Evolutionary conservation across 2,888 invertebrate genomes (phyloP), one percentile per base, ranked within the genome.

Genomic region (Acleris sparsana): DNA sequence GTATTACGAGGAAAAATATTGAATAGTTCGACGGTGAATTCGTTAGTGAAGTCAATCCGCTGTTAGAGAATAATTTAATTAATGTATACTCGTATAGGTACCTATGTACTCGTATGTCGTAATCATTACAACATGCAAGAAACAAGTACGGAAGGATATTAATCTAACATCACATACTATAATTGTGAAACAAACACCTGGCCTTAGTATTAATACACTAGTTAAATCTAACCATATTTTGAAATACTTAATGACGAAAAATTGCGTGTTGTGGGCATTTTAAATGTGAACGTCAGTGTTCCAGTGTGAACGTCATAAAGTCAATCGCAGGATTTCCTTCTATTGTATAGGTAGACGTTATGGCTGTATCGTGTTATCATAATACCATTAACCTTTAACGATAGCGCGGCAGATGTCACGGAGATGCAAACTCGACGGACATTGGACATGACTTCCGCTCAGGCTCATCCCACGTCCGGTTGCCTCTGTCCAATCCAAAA

Each of bases 351-450:
- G 56, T 57, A 46, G 25, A 57, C 5, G 44, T 33, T 46, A 51
- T 17, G 16, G 48, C 17, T 25, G 51, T 20, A 22, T 58, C 44
- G 5, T 44, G 44, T n/a, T 53, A 53, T 52, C 58, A 58, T 53
- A 46, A 33, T 33, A 33, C 44, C 39, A 53, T 48, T 59, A 59
- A 59, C 53, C 53, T 67, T 57, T 56, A 43, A 57, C 62, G 64
- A 68, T 74, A 73, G 72, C 75, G 78, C 75, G 76, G 75, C 72
- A 77, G 75, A 77, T 79, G 78, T 73, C 77, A 80, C 79, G 71
- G 71, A 80, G 84, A 84, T 77, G 70, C 58, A 63, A 60, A 65
- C 63, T 70, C 68, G 70, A 57, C 57, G 46, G 39, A 39, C 53
- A 39, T 53, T 13, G 39, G 59, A 73, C 70, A 71, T 58, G 62